These are phyloP conservation scores for Macaria notata DNA, from an alignment of 2,888 invertebrate genomes.

Conservation along the genomic window DNA sequence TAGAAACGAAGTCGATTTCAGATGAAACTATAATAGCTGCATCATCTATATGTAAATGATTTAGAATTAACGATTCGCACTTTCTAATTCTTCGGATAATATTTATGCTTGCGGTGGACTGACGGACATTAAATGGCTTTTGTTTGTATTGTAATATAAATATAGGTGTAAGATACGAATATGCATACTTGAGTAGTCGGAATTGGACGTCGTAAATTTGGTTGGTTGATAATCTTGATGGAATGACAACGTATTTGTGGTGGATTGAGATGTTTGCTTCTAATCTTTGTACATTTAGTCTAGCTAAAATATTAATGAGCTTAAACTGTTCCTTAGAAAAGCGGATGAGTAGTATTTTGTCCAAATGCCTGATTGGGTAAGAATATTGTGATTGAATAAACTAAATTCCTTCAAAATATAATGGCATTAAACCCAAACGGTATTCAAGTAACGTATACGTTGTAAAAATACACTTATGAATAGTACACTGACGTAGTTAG, in stretches of 20 bases:
- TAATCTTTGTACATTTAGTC: too few species aligned
- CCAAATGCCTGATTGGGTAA: too few species aligned
- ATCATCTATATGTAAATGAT: conserved; percentile 33
- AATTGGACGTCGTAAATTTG: conserved; percentile 13
- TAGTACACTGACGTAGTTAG: too few species aligned
- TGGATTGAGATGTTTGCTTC: conserved; percentile 2
- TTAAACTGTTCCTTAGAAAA: too few species aligned
- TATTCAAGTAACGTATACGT: too few species aligned
- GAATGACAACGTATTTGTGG: conserved; percentile 9
- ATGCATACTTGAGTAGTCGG: conserved; percentile 3
- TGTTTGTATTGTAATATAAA: conserved; percentile 22
- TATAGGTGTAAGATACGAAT: conserved; percentile 16
- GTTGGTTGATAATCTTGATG: conserved; percentile 8
- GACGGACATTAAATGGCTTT: conserved; percentile 22
- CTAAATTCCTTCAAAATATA: too few species aligned
- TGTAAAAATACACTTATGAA: too few species aligned
- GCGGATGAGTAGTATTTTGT: too few species aligned
- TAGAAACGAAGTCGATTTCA: conserved; percentile 22
- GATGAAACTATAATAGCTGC: conserved; percentile 23
- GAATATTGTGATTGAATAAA: too few species aligned
- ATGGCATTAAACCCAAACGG: too few species aligned
- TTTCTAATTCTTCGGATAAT: conserved; percentile 34
- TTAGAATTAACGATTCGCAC: conserved; percentile 29
- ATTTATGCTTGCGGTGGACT: conserved; percentile 27
- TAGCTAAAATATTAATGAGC: too few species aligned